Conservation (phyloP, 2,888 invertebrate genomes). For the Anthophora plumipes region DNA sequence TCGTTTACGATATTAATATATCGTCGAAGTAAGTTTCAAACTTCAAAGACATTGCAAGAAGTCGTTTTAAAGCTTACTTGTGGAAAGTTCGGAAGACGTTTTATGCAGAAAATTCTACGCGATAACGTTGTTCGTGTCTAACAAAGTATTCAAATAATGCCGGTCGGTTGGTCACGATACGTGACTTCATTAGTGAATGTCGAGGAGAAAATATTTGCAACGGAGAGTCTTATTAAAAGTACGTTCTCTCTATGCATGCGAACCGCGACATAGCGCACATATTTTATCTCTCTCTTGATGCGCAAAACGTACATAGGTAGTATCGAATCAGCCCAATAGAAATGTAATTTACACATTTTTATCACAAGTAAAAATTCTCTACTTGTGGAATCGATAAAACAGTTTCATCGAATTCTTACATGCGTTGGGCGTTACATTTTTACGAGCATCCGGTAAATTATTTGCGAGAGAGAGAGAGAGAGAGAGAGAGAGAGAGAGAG, state of each 20-base stretch:
- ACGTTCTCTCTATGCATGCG: background rate
- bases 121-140: background rate
- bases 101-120: background rate
- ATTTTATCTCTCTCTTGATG: background rate
- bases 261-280: background rate
- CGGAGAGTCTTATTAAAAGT: conserved; percentile 18
- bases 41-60: background rate
- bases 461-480: no score
- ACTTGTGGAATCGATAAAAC: background rate
- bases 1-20: background rate
- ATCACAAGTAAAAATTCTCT: background rate
- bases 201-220: conserved; percentile 43
- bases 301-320: background rate
- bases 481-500: background rate
- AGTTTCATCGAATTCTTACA: background rate
- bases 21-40: background rate
- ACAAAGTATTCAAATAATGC: conserved; percentile 21
- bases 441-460: background rate
- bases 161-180: conserved; percentile 16
- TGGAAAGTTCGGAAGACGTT: background rate
- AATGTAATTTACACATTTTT: background rate
- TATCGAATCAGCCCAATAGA: background rate
- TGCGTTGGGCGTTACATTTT: background rate
- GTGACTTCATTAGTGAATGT: conserved; percentile 21
- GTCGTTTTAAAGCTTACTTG: background rate